These are phyloP conservation scores for Plectrocnemia conspersa DNA, from an alignment of 1,140 invertebrate species.

Conservation along the genomic window DNA sequence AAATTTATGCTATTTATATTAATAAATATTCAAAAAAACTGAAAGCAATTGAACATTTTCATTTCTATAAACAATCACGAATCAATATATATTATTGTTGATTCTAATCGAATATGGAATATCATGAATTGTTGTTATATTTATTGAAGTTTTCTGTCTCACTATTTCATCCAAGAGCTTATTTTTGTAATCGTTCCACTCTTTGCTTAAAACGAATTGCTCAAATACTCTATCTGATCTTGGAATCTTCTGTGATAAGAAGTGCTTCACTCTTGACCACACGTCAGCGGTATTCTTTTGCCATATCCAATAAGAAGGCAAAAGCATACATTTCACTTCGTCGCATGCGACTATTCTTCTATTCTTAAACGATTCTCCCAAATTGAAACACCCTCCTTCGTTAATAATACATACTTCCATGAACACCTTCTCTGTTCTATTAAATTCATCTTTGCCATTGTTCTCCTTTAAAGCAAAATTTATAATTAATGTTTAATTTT, in stretches of 20 bases:
- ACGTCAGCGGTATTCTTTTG: conserved; percentile 59
- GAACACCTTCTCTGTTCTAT: conserved; percentile 36
- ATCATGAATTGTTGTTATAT: conserved; percentile 54
- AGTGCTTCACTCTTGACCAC: conserved; percentile 58
- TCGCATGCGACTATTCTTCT: conserved; percentile 55
- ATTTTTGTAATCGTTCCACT: conserved; percentile 53
- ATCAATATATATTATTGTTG: conserved; percentile 47
- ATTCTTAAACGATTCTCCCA: conserved; percentile 58
- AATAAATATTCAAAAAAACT: too few species aligned
- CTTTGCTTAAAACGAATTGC: conserved; percentile 50
- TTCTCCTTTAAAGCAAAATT: too few species aligned
- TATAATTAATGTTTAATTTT: too few species aligned
- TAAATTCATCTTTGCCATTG: not conserved
- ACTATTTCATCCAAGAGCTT: conserved; percentile 50
- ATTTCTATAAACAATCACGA: too few species aligned
- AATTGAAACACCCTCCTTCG: conserved; percentile 47
- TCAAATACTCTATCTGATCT: conserved; percentile 52
- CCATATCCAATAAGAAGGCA: conserved; percentile 59
- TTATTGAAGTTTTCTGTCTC: conserved; percentile 45
- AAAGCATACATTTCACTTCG: conserved; percentile 53
- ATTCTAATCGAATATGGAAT: conserved; percentile 61
- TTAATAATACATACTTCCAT: conserved; percentile 51
- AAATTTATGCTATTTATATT: too few species aligned
- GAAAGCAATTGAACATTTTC: too few species aligned
- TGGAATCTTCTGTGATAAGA: conserved; percentile 57